Conservation (phyloP, 1,140 invertebrate species). For the Popillia japonica region DNA sequence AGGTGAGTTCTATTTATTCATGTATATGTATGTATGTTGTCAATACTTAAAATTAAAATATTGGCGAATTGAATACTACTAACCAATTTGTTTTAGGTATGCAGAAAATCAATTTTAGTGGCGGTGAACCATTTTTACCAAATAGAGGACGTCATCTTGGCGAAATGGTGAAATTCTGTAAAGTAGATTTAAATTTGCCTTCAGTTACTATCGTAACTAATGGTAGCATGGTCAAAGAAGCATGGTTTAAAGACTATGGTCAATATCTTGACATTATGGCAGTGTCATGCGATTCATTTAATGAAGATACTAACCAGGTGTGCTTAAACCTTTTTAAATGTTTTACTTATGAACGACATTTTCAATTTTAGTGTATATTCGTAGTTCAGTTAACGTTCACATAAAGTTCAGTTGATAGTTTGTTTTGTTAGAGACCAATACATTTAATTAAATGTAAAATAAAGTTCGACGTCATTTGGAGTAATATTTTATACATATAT, state of each 20-base stretch:
- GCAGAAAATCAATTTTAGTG: constrained; percentile 63
- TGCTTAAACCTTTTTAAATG: background rate
- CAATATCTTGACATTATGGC: constrained; percentile 60
- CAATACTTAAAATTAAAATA: background rate
- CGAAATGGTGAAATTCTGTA: constrained; percentile 60
- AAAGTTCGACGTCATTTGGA: too few species aligned
- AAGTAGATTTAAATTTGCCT: constrained; percentile 54
- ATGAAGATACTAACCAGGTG: constrained; percentile 60
- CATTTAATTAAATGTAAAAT: too few species aligned
- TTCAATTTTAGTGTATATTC: background rate
- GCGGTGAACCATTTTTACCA: constrained; percentile 61
- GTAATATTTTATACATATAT: too few species aligned
- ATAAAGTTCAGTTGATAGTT: too few species aligned
- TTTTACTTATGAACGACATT: background rate
- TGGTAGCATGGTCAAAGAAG: constrained; percentile 59
- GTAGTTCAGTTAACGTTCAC: too few species aligned
- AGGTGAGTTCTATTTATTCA: constrained; percentile 51
- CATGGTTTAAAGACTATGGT: constrained; percentile 60
- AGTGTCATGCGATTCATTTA: constrained; percentile 62
- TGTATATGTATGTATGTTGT: background rate
- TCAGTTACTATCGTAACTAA: constrained; percentile 63
- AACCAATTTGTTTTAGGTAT: constrained; percentile 54
- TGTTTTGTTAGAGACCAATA: too few species aligned
- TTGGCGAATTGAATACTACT: background rate
- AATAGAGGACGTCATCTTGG: constrained; percentile 56